Conservation (phyloP, 2,797 vertebrate genomes). For the Adrianichthys oophorus region DNA sequence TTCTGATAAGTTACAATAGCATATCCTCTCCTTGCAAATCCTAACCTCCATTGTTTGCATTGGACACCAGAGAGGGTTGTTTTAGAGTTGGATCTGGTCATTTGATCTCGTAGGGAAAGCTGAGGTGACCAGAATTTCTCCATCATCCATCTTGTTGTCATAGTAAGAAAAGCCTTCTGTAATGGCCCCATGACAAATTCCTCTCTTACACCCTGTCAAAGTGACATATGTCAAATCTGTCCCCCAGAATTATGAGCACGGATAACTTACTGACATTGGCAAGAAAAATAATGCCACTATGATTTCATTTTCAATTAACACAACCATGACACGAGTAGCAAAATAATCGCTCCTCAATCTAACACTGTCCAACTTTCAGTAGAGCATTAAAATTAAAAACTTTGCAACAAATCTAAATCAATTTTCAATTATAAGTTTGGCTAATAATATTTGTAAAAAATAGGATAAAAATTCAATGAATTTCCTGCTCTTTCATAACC, state of each 20-base stretch:
- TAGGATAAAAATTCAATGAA: too few species aligned
- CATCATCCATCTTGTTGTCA: conserved; percentile 33
- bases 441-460: neutral
- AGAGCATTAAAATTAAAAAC: neutral
- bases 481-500: too few species aligned
- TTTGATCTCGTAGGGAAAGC: conserved; percentile 19
- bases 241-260: conserved; percentile 5
- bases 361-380: neutral
- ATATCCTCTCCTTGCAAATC: conserved; percentile 33
- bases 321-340: neutral
- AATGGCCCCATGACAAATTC: conserved; percentile 13
- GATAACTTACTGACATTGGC: conserved; percentile 1
- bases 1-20: conserved; percentile 57
- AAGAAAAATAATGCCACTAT: neutral
- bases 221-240: conserved; percentile 26
- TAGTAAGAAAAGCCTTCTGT: conserved; percentile 2
- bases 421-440: neutral
- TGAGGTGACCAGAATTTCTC: conserved; percentile 27
- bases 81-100: conserved; percentile 14
- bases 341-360: conserved; percentile 1
- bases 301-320: conserved; percentile 8
- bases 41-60: conserved; percentile 20
- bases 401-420: neutral
- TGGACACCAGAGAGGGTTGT: conserved; percentile 22
- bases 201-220: conserved; percentile 12